A percentile compares a stretch with the other conserved stretches of the same genome.
These are phyloP conservation scores for Mycogona germanica DNA, from an alignment of 2,888 invertebrate genomes.

Conservation along the genomic window DNA sequence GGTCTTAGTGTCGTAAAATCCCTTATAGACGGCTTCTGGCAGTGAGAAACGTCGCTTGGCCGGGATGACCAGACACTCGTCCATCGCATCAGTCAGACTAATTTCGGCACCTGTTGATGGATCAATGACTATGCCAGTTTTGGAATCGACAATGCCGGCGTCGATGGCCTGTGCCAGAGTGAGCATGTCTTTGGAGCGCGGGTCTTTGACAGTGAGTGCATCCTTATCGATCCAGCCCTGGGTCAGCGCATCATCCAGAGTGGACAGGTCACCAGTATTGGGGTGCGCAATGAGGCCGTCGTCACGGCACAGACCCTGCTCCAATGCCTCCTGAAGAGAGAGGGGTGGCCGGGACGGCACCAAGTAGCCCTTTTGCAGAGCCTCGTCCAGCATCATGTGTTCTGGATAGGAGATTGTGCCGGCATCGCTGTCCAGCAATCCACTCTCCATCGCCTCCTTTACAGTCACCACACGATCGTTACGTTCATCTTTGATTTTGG, in stretches of 20 bases:
- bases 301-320: conserved; percentile 64
- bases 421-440: conserved; percentile 27
- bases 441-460: conserved; percentile 33
- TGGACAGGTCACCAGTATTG: conserved; percentile 43
- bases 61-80: conserved; percentile 65
- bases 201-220: conserved; percentile 64
- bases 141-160: conserved; percentile 58
- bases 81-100: conserved; percentile 68
- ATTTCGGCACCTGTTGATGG: conserved; percentile 59
- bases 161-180: conserved; percentile 64
- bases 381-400: conserved; percentile 22
- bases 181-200: conserved; percentile 64
- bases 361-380: conserved; percentile 22
- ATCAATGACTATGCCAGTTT: conserved; percentile 64
- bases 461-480: conserved; percentile 52
- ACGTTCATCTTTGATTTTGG: conserved; percentile 55
- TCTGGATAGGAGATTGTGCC: conserved; percentile 20
- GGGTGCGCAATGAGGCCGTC: conserved; percentile 54
- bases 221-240: conserved; percentile 51
- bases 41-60: conserved; percentile 70
- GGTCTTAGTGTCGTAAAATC: conserved; percentile 72
- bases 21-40: conserved; percentile 80
- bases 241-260: conserved; percentile 31
- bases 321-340: conserved; percentile 69
- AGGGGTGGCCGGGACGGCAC: conserved; percentile 48